Percentiles rank a stretch among this genome's conserved stretches.
Evolutionary conservation across 1,140 invertebrate genomes (phyloP).

Genomic region (Plutomurus gul): DNA sequence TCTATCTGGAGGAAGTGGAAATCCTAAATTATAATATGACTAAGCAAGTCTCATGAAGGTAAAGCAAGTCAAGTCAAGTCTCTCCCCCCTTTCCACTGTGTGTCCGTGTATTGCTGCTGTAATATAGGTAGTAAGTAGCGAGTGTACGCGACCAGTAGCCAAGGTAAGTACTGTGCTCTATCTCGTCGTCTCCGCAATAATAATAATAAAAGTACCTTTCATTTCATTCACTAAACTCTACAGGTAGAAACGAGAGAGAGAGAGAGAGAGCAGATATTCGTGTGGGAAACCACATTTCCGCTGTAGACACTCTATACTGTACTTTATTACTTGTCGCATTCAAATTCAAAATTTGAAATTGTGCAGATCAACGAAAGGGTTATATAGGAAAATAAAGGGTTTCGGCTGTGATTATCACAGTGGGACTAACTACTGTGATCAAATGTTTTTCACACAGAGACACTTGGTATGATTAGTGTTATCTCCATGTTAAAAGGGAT

Average conservation of each 20-base stretch:
- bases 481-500: too few species aligned
- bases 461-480: too few species aligned
- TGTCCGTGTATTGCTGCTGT: too few species aligned
- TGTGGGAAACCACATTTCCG: conserved; percentile 44
- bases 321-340: neutral
- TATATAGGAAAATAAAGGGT: neutral
- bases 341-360: conserved; percentile 1
- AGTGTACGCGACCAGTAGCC: too few species aligned
- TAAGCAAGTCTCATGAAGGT: conserved; percentile 48
- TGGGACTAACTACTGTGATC: neutral
- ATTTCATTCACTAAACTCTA: neutral
- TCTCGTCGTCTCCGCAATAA: too few species aligned
- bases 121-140: too few species aligned
- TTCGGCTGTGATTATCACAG: neutral
- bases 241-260: neutral
- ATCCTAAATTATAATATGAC: conserved; percentile 53
- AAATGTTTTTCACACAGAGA: too few species aligned
- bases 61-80: too few species aligned
- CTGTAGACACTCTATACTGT: neutral
- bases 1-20: conserved; percentile 46
- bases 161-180: too few species aligned
- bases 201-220: neutral
- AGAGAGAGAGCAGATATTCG: neutral
- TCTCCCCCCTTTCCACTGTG: neutral
- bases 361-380: neutral